Base-by-base conservation (phyloP, 2,113 vertebrate species). In the Perca flavescens region DNA sequence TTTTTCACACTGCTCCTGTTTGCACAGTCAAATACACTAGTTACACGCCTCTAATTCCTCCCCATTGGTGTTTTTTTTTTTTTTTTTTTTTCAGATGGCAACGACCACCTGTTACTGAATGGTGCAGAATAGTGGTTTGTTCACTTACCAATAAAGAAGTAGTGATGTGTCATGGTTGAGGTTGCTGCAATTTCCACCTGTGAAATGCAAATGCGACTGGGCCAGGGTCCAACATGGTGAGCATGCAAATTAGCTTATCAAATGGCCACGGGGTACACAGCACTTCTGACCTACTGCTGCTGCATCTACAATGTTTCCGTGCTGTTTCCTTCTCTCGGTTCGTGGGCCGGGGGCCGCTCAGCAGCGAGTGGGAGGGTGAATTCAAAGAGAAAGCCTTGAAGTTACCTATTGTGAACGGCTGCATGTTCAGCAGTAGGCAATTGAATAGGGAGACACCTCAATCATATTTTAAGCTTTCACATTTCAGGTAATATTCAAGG, bases 181-280 rank as follows among this genome's bases (percentile, higher is more conserved):
- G 69, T 67, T 84, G 60, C 75, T 63, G 75, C 61, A 62, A n/a
- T 76, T 74, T 86, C 79, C 65, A 85, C 71, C 83, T 87, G 79
- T 80, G 83, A 94, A 93, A 94, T 92, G 91, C 89, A 92, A 92
- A 94, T 91, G 76, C 63, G 69, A 74, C 88, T 61, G 1, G 82
- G 79, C 62, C 61, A 73, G 57, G 43, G 73, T 68, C 60, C 60
- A 73, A 49, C 83, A 83, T 75, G 80, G 57, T 63, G 43, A 61
- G 91, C 80, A 91, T 93, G 86, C 75, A 89, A 80, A 92, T 91
- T 6, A 83, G 67, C 60, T 75, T 54, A 82, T 79, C 47, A 52
- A 86, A 76, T 61, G 60, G 70, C 83, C 65, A 34, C 7, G 12
- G 74, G 74, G 71, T 61, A 43, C 17, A 21, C 52, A 52, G 66